These are phyloP conservation scores for Mastomys coucha DNA, from an alignment of 2,113 vertebrate genomes.

Conservation along the genomic window DNA sequence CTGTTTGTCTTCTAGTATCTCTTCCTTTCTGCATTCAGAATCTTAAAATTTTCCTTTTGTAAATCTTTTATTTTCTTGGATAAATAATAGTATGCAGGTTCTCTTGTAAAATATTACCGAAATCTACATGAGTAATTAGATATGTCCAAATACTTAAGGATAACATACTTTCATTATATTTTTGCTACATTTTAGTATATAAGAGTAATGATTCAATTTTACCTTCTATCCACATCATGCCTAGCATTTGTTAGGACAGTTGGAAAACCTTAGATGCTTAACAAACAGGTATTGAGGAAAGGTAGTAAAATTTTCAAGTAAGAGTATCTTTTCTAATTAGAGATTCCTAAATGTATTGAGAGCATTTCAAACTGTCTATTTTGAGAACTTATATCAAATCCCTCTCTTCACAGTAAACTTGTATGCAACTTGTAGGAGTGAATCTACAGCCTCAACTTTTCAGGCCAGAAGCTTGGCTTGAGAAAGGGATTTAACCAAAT, in stretches of 20 bases:
- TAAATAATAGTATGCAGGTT: neutral
- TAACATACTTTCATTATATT: neutral
- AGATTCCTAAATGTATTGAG: neutral
- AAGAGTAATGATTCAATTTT: neutral
- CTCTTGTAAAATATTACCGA: neutral
- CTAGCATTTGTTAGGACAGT: neutral
- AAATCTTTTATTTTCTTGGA: neutral
- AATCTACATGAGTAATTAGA: neutral
- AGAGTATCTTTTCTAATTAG: neutral
- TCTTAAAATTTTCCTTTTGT: neutral
- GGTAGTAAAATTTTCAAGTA: neutral
- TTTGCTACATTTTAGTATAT: neutral
- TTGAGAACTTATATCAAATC: neutral
- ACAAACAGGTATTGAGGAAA: neutral
- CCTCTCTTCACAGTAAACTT: conserved; percentile 1
- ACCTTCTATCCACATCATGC: neutral
- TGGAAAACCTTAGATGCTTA: neutral
- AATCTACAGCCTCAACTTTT: conserved; percentile 1
- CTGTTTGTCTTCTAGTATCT: neutral
- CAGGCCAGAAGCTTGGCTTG: neutral
- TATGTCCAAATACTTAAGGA: neutral
- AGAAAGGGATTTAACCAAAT: neutral
- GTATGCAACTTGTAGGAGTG: neutral
- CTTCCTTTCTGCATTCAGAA: too few species aligned
- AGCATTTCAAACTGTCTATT: neutral